These are phyloP conservation scores for Lathamus discolor DNA, from an alignment of 2,113 vertebrate species.

Conservation along the genomic window DNA sequence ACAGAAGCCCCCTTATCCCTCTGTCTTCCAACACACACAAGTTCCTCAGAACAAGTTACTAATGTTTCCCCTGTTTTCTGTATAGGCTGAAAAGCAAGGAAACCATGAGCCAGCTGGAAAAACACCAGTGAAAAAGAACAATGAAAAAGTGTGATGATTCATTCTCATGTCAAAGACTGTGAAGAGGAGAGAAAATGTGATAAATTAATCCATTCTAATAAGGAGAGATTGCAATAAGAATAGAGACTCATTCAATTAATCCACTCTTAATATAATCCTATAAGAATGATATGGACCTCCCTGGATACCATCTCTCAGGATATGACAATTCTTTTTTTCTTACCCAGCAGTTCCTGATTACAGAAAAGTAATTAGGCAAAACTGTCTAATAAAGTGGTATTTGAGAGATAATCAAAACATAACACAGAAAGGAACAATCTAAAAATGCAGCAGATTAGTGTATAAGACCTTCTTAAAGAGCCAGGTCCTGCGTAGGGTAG, in stretches of 20 bases:
- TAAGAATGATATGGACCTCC: constrained; percentile 57
- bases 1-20: background rate
- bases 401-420: constrained; percentile 53
- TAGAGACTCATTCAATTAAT: constrained; percentile 57
- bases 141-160: constrained; percentile 17
- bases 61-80: background rate
- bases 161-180: constrained; percentile 57
- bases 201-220: constrained; percentile 71
- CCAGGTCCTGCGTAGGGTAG: background rate
- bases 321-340: constrained; percentile 54
- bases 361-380: constrained; percentile 71
- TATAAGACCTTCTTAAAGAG: background rate
- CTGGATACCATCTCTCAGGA: constrained; percentile 46
- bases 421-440: background rate
- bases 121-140: background rate
- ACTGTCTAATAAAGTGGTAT: constrained; percentile 64
- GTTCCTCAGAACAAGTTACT: background rate
- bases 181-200: constrained; percentile 46
- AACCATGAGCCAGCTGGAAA: background rate
- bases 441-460: background rate
- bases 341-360: constrained; percentile 59
- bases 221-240: constrained; percentile 64
- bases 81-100: background rate
- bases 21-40: background rate
- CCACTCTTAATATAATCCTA: constrained; percentile 69